Evolutionary conservation across 2,888 invertebrate species (phyloP).

Genomic region (Lumbricus terrestris): DNA sequence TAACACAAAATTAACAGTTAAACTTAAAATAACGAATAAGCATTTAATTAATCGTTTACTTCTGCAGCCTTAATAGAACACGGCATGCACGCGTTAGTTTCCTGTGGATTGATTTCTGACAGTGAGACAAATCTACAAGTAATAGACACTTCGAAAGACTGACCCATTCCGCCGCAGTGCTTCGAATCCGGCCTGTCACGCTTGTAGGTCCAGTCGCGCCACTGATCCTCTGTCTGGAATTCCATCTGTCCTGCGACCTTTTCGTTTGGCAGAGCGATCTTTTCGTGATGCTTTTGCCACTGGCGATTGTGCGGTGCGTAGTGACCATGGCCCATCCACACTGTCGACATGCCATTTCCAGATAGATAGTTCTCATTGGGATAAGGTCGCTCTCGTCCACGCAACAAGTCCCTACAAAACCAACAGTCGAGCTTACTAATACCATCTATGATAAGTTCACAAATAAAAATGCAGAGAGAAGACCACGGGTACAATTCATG

Average conservation of each 20-base stretch:
- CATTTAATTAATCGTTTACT: too few relatives aligned
- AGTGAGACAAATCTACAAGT: not conserved
- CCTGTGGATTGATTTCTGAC: not conserved
- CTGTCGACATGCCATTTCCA: slow-evolving; percentile 40
- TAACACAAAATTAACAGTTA: too few relatives aligned
- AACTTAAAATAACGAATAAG: too few relatives aligned
- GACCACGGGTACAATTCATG: not conserved
- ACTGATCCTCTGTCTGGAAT: slow-evolving; percentile 41
- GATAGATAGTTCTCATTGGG: slow-evolving; percentile 40
- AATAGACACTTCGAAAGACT: not conserved
- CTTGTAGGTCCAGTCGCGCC: slow-evolving; percentile 41
- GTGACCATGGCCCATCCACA: slow-evolving; percentile 40
- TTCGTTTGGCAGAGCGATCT: slow-evolving; percentile 38
- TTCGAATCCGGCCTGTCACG: slow-evolving; percentile 40
- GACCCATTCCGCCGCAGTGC: slow-evolving; percentile 39
- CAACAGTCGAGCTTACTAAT: not conserved
- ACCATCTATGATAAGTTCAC: not conserved
- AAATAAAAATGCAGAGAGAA: too few relatives aligned
- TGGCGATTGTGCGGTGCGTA: slow-evolving; percentile 36
- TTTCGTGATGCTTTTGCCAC: slow-evolving; percentile 40
- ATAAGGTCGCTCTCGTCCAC: slow-evolving; percentile 36
- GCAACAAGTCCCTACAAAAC: slow-evolving; percentile 34
- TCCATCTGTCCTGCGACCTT: slow-evolving; percentile 40
- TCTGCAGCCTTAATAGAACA: too few relatives aligned
- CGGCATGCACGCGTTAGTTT: not conserved